phyloP scores from a whole-genome alignment of 64 coral and sea anemone genomes.

The Actinia equina region DNA sequence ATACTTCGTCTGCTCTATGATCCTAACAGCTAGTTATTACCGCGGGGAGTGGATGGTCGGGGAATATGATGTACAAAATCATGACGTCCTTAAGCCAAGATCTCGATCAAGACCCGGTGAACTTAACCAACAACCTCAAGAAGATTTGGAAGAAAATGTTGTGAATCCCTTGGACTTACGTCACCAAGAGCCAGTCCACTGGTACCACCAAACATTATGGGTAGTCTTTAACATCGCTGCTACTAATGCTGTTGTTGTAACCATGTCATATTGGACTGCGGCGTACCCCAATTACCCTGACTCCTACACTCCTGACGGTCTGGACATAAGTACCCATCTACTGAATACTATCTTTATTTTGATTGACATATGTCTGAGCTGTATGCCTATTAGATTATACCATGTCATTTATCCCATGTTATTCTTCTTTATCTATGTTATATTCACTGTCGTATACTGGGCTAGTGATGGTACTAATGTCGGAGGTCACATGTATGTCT shows the following conservation, averaged over 20 bases:
- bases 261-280: conserved; percentile 35
- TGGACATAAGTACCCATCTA: conserved; percentile 65
- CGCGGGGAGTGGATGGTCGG: conserved; percentile 52
- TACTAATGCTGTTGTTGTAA: conserved; percentile 42
- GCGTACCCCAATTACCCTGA: conserved; percentile 5
- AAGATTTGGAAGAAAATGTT: not conserved
- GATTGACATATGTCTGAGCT: conserved; percentile 42
- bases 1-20: conserved; percentile 53
- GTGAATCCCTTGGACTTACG: conserved; percentile 37
- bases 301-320: conserved; percentile 22
- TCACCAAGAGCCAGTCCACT: conserved; percentile 19
- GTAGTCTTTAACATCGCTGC: conserved; percentile 61
- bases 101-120: conserved; percentile 14
- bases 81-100: not conserved
- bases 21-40: conserved; percentile 54
- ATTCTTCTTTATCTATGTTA: conserved; percentile 53
- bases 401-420: conserved; percentile 74
- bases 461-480: conserved; percentile 31
- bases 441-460: conserved; percentile 71
- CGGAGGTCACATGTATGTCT: conserved; percentile 29
- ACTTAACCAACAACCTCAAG: not conserved
- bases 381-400: conserved; percentile 57
- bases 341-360: conserved; percentile 76
- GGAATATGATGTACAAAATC: conserved; percentile 52
- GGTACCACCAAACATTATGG: conserved; percentile 74